A percentile compares a stretch with the other conserved stretches of the same genome.
phyloP scores from a whole-genome alignment of 2,113 vertebrate species.

The Pygathrix nemaeus region DNA sequence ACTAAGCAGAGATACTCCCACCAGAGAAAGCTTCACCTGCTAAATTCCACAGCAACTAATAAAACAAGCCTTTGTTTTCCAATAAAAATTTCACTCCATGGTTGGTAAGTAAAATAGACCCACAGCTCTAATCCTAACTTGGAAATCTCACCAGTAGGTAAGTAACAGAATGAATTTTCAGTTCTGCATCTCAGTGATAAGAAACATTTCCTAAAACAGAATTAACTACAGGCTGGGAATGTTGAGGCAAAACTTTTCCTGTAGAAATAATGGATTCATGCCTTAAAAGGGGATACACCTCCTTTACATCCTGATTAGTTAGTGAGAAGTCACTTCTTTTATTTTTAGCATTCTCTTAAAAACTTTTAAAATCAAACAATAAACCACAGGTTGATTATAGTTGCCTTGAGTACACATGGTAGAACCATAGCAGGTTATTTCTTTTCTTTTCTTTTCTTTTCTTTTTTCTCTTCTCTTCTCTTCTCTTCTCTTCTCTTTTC shows the following conservation, averaged over 20 bases:
- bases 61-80: constrained; percentile 17
- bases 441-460: not conserved
- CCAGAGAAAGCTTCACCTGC: not conserved
- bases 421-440: not conserved
- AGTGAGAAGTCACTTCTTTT: not conserved
- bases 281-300: not conserved
- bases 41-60: not conserved
- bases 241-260: not conserved
- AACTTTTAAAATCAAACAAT: not conserved
- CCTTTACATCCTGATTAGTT: not conserved
- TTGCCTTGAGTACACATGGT: not conserved
- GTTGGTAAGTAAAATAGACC: not conserved
- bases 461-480: not conserved
- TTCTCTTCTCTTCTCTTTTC: too few species aligned
- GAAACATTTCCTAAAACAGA: not conserved
- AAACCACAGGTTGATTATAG: not conserved
- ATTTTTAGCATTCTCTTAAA: not conserved
- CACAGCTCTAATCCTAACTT: not conserved
- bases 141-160: not conserved
- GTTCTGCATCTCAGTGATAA: not conserved
- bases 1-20: not conserved
- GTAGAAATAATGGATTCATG: not conserved
- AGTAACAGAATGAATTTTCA: not conserved
- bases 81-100: not conserved
- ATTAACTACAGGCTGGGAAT: not conserved